Percentiles rank a stretch among this genome's conserved stretches.
phyloP scores from a whole-genome alignment of 2,113 vertebrate genomes.

The Trinectes maculatus region DNA sequence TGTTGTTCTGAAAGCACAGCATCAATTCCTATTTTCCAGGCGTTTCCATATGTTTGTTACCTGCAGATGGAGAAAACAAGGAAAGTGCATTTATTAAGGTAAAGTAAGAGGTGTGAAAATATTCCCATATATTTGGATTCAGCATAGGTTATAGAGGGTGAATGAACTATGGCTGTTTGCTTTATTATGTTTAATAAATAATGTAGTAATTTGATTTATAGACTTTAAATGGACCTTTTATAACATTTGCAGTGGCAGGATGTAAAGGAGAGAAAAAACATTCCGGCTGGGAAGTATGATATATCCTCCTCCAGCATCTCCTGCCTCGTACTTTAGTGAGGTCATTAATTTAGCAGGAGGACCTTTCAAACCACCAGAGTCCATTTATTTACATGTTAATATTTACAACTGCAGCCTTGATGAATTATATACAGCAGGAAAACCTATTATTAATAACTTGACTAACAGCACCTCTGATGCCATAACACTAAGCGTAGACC shows the following conservation, averaged over 20 bases:
- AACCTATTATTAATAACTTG: not conserved
- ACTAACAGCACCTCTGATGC: not conserved
- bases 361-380: not conserved
- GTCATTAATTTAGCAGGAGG: not conserved
- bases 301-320: not conserved
- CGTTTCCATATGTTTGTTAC: conserved; percentile 6
- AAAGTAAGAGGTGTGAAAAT: too few species aligned
- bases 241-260: not conserved
- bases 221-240: not conserved
- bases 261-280: not conserved
- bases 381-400: not conserved
- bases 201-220: not conserved
- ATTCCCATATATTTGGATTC: not conserved
- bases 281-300: not conserved
- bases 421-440: not conserved
- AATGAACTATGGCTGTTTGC: not conserved
- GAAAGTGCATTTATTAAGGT: not conserved
- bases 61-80: not conserved
- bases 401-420: not conserved
- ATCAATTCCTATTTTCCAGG: conserved; percentile 36
- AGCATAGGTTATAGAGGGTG: not conserved
- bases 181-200: not conserved
- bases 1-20: conserved; percentile 38
- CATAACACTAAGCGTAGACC: not conserved
- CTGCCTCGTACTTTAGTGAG: not conserved